Base-by-base conservation (phyloP, 2,797 vertebrate genomes). In the Acanthis flammea region DNA sequence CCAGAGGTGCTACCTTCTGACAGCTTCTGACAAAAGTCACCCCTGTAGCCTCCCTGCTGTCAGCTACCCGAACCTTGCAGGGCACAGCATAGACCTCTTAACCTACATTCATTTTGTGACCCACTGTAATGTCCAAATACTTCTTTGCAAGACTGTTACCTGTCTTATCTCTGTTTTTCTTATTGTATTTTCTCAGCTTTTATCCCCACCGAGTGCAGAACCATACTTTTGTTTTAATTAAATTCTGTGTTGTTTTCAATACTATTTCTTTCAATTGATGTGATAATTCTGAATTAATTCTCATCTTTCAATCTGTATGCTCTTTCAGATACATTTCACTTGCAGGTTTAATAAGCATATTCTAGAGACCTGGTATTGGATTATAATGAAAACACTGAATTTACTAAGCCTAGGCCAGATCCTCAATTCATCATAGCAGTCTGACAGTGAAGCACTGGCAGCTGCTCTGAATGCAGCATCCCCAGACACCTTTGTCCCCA, bases 221-320 rank as follows among this genome's bases (percentile, higher is more conserved):
- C 16, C 5, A 51, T 35, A 10, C 5, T 57, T 91, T 88, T 80
- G 7, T 83, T 91, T 70, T 78, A 90, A 94, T 90, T 90, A 80
- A 83, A 88, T 68, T 87, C 65, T 57, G 3, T 41, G 17, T 23
- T 88, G 18, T 77, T 90, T 94, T 58, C 61, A 80, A 74, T n/a
- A 77, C 27, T 70, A 28, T 86, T 96, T 94, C 39, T 67, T 61
- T 76, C 67, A 94, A 92, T 60, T 39, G 65, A 47, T 90, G 63
- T 61, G 65, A 89, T 91, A 30, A 63, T 92, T 94, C 88, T 90
- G 84, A 92, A 95, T 67, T 74, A 74, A 76, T 89, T 89, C 53
- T 82, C 89, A 77, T 94, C 78, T 86, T 95, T 90, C 68, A 83
- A 60, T 90, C 85, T 87, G 45, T 74, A 79, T 82, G 25, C 61